Conservation (phyloP, 2,888 invertebrate genomes). For the Synergus itoensis region DNA sequence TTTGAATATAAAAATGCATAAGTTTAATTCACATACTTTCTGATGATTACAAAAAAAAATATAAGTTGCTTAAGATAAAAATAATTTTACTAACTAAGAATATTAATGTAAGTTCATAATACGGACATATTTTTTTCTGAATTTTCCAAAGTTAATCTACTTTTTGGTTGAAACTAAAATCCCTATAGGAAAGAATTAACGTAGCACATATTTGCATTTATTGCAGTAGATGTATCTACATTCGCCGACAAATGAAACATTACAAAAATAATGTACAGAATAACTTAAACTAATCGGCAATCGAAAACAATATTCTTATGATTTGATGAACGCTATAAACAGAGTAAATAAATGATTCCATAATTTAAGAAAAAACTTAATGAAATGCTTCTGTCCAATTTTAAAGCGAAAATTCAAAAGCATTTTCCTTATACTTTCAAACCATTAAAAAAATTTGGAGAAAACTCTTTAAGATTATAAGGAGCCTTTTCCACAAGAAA, state of each 20-base stretch:
- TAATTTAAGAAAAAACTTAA: not conserved
- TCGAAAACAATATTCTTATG: conserved; percentile 21
- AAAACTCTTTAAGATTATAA: not conserved
- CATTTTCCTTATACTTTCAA: not conserved
- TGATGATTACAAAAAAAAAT: not conserved
- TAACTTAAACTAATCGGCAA: conserved; percentile 39
- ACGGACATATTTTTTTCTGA: not conserved
- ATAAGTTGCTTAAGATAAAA: not conserved
- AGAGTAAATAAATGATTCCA: conserved; percentile 10
- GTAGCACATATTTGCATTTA: conserved; percentile 21
- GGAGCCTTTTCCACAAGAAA: not conserved
- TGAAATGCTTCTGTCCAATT: not conserved
- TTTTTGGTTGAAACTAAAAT: not conserved
- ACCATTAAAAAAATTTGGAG: not conserved
- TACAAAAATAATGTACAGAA: conserved; percentile 41
- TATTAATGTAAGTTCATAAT: not conserved
- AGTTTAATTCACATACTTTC: not conserved
- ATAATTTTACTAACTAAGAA: not conserved
- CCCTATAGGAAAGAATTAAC: not conserved
- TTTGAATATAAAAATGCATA: not conserved
- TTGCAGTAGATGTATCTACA: conserved; percentile 5
- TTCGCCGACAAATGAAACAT: conserved; percentile 13
- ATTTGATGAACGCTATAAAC: not conserved
- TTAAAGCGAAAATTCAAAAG: not conserved
- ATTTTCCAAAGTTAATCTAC: not conserved